Base-by-base conservation (phyloP, 2,888 invertebrate species). In the Chydorus sphaericus region DNA sequence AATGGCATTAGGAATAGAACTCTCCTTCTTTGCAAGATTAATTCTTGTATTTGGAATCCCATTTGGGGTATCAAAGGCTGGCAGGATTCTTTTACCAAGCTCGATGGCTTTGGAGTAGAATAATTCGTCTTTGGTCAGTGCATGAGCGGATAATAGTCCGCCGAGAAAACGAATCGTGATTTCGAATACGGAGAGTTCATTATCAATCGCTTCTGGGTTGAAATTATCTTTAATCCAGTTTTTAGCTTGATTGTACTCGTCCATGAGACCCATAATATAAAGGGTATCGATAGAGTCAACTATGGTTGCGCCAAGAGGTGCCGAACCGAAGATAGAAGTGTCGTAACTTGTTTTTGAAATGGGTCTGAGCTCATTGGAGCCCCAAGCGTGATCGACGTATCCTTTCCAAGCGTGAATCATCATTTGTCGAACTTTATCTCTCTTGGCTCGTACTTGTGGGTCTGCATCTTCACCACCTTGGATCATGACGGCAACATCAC, bases 391-490 rank as follows among this genome's bases (percentile, higher is more conserved):
- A 61, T 87, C 78, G 62, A 84, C 88, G 74, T 99, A 98, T 69
- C 88, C 92, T 70, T 88, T 83, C 97, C 97, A 99, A 10, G 96
- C 91, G 71, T 93, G 92, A 63, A 83, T 81, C 88, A 94, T 96
- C 98, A 99, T 98, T 96, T 97, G 77, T 81, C 83, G 88, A 51
- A 94, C 80, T 76, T 85, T 88, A 61, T 85, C 79, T 64, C 92
- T 76, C 63, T 85, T 80, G 62, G 80, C 76, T 65, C 81, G 80
- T 26, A 80, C 74, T 26, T 77, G 75, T 10, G 75, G 71, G 68
- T 84, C 82, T 54, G 76, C 68, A 67, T 89, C 86, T 63, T 82
- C 81, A 48, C 81, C 82, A n/a, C 79, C 76, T 51, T 71, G 73
- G 18, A 33, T 36, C 18, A 52, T 20, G 6, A 31, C 23, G n/a